Percentiles rank a stretch among this genome's conserved stretches.
phyloP scores from a whole-genome alignment of 2,888 invertebrate species.

The Dyspetes luteomarginatus region DNA sequence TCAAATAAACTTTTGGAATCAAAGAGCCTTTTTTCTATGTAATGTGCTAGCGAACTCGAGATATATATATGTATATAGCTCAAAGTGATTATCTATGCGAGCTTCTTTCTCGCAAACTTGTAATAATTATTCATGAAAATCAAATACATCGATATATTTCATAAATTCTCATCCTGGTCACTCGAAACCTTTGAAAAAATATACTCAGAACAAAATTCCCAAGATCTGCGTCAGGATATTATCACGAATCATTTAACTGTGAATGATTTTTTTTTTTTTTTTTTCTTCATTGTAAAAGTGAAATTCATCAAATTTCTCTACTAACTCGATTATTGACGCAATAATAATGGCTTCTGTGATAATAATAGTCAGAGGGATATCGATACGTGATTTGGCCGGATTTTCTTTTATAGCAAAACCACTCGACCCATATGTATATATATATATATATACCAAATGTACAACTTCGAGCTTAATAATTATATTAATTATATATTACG shows the following conservation, averaged over 20 bases:
- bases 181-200: background rate
- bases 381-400: conserved; percentile 34
- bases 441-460: conserved; percentile 1
- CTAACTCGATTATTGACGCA: conserved; percentile 34
- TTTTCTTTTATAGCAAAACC: conserved; percentile 36
- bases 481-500: conserved; percentile 64
- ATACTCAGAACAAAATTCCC: too few species aligned
- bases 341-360: conserved; percentile 38
- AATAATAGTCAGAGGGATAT: conserved; percentile 36
- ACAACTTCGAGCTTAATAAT: conserved; percentile 51
- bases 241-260: background rate
- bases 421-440: background rate
- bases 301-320: conserved; percentile 40
- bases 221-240: background rate
- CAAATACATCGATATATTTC: background rate
- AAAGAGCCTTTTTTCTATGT: background rate
- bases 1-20: background rate
- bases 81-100: too few species aligned
- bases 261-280: background rate
- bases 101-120: background rate
- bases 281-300: conserved; percentile 22
- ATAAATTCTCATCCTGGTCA: background rate
- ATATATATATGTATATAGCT: too few species aligned
- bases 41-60: conserved; percentile 14
- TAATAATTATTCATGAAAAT: conserved; percentile 27